phyloP scores from a whole-genome alignment of 2,888 invertebrate species.

The Pyrgus malvae region DNA sequence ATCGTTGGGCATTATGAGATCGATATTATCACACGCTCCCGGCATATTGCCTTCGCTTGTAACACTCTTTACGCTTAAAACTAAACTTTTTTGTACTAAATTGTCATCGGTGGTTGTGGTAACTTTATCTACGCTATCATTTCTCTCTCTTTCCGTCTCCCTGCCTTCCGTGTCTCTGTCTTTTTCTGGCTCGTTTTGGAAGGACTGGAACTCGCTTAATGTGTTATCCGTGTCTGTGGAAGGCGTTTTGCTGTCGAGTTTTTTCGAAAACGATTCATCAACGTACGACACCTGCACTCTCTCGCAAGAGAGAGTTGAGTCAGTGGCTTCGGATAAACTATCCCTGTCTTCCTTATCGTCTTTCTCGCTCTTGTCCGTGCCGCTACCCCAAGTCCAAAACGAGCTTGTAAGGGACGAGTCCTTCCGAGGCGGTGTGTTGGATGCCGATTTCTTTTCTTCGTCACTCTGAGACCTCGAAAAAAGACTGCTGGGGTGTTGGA shows the following conservation, averaged over 20 bases:
- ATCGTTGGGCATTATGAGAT: slow-evolving; percentile 73
- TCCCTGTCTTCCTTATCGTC: slow-evolving; percentile 54
- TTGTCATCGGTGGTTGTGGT: slow-evolving; percentile 76
- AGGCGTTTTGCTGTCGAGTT: slow-evolving; percentile 71
- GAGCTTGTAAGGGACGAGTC: slow-evolving; percentile 69
- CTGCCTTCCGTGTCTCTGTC: no score
- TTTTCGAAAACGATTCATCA: slow-evolving; percentile 72
- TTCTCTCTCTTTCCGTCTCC: slow-evolving; percentile 32
- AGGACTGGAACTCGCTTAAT: slow-evolving; percentile 69
- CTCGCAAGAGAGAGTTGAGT: slow-evolving; percentile 72
- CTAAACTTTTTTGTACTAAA: slow-evolving; percentile 77
- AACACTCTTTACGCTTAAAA: slow-evolving; percentile 63
- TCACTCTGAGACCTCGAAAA: slow-evolving; percentile 76
- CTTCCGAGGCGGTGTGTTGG: slow-evolving; percentile 69
- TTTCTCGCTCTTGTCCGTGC: slow-evolving; percentile 55
- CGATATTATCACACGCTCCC: slow-evolving; percentile 57
- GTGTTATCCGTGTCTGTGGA: slow-evolving; percentile 76
- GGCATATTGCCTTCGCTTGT: slow-evolving; percentile 40
- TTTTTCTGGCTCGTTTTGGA: slow-evolving; percentile 36
- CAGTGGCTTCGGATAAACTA: slow-evolving; percentile 67
- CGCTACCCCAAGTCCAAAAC: slow-evolving; percentile 75
- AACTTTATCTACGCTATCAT: slow-evolving; percentile 47
- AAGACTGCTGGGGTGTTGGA: slow-evolving; percentile 83
- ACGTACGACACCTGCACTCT: slow-evolving; percentile 73
- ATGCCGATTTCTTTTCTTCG: slow-evolving; percentile 66